Evolutionary conservation across 2,888 invertebrate genomes (phyloP), one percentile per base, ranked within the genome.

Genomic region (Cylindroiulus punctatus): DNA sequence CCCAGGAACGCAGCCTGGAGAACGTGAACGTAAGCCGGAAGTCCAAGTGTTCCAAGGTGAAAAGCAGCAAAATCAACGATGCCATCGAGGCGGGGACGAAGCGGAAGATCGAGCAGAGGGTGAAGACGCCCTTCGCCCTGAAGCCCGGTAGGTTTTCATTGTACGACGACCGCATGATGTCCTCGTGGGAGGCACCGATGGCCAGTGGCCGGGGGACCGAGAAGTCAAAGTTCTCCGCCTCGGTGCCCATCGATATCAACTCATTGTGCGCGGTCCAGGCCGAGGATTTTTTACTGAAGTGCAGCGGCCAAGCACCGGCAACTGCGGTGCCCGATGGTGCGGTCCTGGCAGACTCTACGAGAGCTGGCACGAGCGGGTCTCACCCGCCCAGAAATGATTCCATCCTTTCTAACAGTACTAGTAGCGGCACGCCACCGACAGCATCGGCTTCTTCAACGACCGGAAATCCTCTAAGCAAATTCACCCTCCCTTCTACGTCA

Each of bases 81-180:
- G 84, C 44, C 14, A 40, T 40, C 2, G 83, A 83, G 22, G 83
- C 32, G n/a, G 83, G 83, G 40, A 42, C 84, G 17, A 84, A 81
- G 22, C 30, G 76, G 76, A 88, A 88, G 65, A 87, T 87, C 22
- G 82, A 82, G 42, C 84, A 87, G 81, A 84, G 87, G 10, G 88
- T 87, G 36, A 88, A 88, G 88, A 88, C 88, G 76, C 87, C 88
- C 86, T 86, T 88, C 88, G 57, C 88, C 87, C 44, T 86, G 65
- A 89, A 90, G 87, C 89, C 89, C 52, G 89, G 89, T 1, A 91
- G 97, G 88, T 93, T 97, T 89, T 97, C 97, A 83, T 92, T 97
- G 30, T 97, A 96, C 89, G 96, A 97, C 89, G 97, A 97, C 90
- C 93, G 97, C 81, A 96, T 97, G 93, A 97, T 97, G 96, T 40